phyloP scores from a whole-genome alignment of 2,113 vertebrate species.

The Plecotus auritus region DNA sequence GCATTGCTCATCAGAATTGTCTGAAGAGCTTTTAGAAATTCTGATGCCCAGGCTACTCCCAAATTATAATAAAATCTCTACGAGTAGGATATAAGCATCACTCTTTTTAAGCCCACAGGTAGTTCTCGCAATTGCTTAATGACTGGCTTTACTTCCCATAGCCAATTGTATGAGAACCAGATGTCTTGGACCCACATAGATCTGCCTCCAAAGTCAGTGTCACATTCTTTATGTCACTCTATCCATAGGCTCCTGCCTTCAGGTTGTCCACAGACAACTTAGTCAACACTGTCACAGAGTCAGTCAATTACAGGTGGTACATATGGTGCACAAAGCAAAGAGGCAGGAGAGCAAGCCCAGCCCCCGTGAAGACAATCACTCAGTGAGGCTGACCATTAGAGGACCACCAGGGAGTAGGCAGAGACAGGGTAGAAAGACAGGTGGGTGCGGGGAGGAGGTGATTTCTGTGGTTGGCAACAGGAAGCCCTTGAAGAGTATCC shows the following conservation, averaged over 20 bases:
- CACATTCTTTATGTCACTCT: background rate
- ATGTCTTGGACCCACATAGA: background rate
- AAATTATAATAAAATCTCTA: background rate
- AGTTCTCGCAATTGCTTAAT: background rate
- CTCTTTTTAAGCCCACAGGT: background rate
- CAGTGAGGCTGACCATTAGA: background rate
- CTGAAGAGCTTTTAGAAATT: background rate
- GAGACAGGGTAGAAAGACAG: background rate
- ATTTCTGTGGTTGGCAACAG: background rate
- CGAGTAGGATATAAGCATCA: background rate
- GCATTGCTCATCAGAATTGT: background rate
- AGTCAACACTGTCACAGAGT: background rate
- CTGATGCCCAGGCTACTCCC: background rate
- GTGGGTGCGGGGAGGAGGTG: background rate
- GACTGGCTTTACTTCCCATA: background rate
- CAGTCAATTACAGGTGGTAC: background rate
- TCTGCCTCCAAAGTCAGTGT: background rate
- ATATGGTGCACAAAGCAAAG: rapidly evolving
- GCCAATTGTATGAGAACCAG: background rate
- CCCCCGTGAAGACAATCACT: background rate
- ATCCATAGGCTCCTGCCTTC: background rate
- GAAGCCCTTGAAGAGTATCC: background rate
- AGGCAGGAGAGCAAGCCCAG: background rate
- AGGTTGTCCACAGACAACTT: background rate
- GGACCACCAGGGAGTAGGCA: background rate